phyloP scores from a whole-genome alignment of 1,140 invertebrate species.

The Calycopis cecrops region DNA sequence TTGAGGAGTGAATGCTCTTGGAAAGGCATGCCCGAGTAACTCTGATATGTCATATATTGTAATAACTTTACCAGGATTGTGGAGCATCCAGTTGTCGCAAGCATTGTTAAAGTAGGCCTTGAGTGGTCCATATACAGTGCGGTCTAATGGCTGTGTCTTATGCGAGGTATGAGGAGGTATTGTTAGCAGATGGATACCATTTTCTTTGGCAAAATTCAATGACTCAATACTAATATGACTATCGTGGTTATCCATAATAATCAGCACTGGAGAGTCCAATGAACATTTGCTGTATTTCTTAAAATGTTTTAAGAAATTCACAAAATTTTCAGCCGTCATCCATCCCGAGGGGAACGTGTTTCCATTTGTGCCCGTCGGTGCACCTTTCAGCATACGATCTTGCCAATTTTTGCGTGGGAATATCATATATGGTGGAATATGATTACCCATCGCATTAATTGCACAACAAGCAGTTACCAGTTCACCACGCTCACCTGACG shows the following conservation, averaged over 20 bases:
- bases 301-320: slow-evolving; percentile 26
- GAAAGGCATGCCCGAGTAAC: slow-evolving; percentile 12
- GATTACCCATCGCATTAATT: slow-evolving; percentile 35
- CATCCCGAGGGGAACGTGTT: slow-evolving; percentile 45
- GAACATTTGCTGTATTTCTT: neutral
- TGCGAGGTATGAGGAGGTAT: slow-evolving; percentile 1
- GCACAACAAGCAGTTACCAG: neutral
- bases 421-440: slow-evolving; percentile 59
- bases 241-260: neutral
- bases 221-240: neutral
- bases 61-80: neutral
- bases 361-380: slow-evolving; percentile 43
- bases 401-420: slow-evolving; percentile 52
- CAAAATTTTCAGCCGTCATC: slow-evolving; percentile 45
- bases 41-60: no score
- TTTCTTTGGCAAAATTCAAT: no score
- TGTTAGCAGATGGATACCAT: slow-evolving; percentile 1
- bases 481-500: slow-evolving; percentile 56
- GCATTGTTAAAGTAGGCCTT: neutral
- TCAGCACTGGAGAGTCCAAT: neutral
- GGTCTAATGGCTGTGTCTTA: slow-evolving; percentile 1
- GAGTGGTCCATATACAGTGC: neutral
- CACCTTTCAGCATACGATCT: slow-evolving; percentile 42
- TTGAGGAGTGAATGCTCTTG: slow-evolving; percentile 12
- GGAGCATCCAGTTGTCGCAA: slow-evolving; percentile 5